phyloP scores from a whole-genome alignment of 2,888 invertebrate species.

The Cyaniris semiargus region DNA sequence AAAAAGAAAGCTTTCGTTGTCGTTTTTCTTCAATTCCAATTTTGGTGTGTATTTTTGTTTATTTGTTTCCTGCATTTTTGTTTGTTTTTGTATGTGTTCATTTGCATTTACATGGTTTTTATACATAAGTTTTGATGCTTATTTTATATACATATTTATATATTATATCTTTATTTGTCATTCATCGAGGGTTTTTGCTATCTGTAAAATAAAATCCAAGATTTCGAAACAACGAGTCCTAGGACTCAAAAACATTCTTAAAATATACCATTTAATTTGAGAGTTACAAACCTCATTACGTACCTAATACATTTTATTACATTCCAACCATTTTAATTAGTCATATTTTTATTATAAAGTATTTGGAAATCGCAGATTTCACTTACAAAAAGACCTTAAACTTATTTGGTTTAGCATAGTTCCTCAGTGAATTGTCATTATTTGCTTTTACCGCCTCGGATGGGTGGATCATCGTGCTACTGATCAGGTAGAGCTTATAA shows the following conservation, averaged over 20 bases:
- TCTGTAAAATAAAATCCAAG: conserved; percentile 28
- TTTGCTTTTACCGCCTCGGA: not conserved
- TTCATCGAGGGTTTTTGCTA: not conserved
- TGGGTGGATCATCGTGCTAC: not conserved
- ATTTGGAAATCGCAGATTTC: conserved; percentile 16
- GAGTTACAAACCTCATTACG: not conserved
- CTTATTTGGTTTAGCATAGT: not conserved
- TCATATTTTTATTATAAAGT: not conserved
- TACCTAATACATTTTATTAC: not conserved
- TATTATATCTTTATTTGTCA: conserved; percentile 7
- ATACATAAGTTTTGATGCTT: not conserved
- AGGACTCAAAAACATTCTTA: not conserved
- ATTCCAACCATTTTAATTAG: not conserved
- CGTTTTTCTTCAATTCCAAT: not conserved
- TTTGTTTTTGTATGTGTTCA: conserved; percentile 4
- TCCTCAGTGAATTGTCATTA: not conserved
- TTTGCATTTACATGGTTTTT: conserved; percentile 4
- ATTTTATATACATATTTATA: not conserved
- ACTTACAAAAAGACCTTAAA: not conserved
- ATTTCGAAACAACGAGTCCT: conserved; percentile 16
- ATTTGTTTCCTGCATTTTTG: not conserved
- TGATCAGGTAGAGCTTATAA: not conserved
- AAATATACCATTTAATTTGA: not conserved
- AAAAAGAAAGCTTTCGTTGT: not conserved
- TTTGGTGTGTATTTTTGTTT: not conserved